These are phyloP conservation scores for Geococcyx californianus DNA, from an alignment of 2,113 vertebrate species.

Conservation along the genomic window DNA sequence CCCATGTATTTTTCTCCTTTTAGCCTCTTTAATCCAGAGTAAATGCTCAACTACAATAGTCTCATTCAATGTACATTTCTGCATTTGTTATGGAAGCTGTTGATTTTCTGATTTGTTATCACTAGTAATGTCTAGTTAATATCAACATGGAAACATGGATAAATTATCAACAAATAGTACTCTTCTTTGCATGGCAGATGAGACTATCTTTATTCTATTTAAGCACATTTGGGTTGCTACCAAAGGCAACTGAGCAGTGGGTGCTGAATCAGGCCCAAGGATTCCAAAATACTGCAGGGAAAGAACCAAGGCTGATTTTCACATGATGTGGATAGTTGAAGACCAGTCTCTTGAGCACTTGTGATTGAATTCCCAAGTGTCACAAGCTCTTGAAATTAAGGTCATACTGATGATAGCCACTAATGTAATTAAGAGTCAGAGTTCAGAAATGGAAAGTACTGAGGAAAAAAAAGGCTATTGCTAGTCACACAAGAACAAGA, in stretches of 20 bases:
- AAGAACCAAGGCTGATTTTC: neutral
- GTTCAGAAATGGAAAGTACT: neutral
- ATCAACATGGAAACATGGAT: neutral
- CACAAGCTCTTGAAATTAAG: neutral
- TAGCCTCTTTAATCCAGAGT: neutral
- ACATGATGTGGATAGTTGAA: accelerated
- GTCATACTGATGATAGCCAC: neutral
- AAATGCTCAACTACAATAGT: neutral
- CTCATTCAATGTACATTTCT: neutral
- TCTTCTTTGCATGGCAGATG: neutral
- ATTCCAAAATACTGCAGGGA: neutral
- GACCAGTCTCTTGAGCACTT: neutral
- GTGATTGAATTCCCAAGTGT: neutral
- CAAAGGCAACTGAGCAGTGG: neutral
- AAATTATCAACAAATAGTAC: neutral
- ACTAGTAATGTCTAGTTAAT: neutral
- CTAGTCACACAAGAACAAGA: neutral
- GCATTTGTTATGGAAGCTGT: neutral
- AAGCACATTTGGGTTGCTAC: neutral
- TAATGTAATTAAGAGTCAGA: neutral
- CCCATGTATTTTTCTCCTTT: neutral
- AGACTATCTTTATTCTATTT: neutral
- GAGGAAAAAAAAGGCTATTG: neutral
- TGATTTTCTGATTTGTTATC: neutral
- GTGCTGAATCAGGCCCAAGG: neutral